Base-by-base conservation (phyloP, 2,797 vertebrate species). In the Falco columbarius region DNA sequence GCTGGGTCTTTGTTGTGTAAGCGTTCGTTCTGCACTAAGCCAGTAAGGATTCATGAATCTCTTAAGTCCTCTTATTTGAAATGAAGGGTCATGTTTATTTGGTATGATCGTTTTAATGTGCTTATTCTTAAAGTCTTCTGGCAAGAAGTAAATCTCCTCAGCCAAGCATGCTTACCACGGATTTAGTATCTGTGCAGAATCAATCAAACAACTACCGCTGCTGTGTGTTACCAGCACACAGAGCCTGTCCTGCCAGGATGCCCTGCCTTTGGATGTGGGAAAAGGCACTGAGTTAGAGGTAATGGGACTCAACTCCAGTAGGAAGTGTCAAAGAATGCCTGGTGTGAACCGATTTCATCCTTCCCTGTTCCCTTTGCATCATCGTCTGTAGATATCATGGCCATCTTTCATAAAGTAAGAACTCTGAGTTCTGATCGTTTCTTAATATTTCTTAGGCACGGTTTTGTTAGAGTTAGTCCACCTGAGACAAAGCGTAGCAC, bases 51-150 rank as follows among this genome's bases (percentile, higher is more conserved):
- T 65, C 32, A 7, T 21, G 52, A 83, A 84, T 86, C 87, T 79
- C 67, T 87, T 81, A 94, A 92, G 90, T 52, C 81, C 46, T 92
- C 59, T 56, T 81, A 54, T 23, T 56, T 77, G 75, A 88, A 90
- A 73, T 20, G 65, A 67, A 42, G 61, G 71, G 59, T 89, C 71
- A 6, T 89, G 86, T 93, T 92, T 92, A 36, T 80, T 94, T 85
- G 81, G 14, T 52, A 2, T 49, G 95, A 95, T 96, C 24, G 3
- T 85, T 96, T 95, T 93, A 97, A 94, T 93, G 32, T 92, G 91
- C 95, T 96, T 96, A 87, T 92, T 87, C 89, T 67, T 52, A 44
- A 95, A 95, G 86, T 93, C 84, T 93, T 51, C 75, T 96, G 93
- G 77, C 65, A 84, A 90, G 90, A 71, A 94, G 89, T 51, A 91